Evolutionary conservation across 2,797 vertebrate genomes (phyloP).

Genomic region (Gorsachius magnificus): DNA sequence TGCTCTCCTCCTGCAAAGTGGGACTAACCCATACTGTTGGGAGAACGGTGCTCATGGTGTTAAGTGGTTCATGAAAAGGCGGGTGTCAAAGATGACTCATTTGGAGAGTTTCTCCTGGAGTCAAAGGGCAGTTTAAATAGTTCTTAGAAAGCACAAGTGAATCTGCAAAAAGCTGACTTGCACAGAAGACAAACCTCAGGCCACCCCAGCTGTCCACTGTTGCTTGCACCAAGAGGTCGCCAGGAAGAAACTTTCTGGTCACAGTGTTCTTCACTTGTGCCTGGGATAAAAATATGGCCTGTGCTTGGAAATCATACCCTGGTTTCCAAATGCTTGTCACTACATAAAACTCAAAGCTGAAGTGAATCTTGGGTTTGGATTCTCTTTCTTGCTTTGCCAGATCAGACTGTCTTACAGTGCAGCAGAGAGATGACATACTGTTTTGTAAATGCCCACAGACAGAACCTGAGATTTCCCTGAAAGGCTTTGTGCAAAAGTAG

Average conservation of each 20-base stretch:
- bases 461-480: not conserved
- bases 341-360: not conserved
- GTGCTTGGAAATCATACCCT: not conserved
- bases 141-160: not conserved
- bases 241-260: not conserved
- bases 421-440: not conserved
- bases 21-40: not conserved
- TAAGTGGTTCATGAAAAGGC: not conserved
- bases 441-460: conserved; percentile 16
- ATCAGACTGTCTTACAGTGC: not conserved
- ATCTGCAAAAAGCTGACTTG: not conserved
- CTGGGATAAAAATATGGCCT: not conserved
- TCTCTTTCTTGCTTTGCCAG: not conserved
- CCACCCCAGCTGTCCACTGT: not conserved
- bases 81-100: not conserved
- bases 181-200: not conserved
- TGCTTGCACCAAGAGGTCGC: not conserved
- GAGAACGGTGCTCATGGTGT: not conserved
- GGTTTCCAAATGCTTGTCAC: not conserved
- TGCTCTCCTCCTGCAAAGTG: not conserved
- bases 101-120: not conserved
- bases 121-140: not conserved
- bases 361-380: not conserved
- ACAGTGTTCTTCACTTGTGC: not conserved
- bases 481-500: not conserved